phyloP scores from a whole-genome alignment of 92 coral and sea anemone species.

The Muricea muricata region DNA sequence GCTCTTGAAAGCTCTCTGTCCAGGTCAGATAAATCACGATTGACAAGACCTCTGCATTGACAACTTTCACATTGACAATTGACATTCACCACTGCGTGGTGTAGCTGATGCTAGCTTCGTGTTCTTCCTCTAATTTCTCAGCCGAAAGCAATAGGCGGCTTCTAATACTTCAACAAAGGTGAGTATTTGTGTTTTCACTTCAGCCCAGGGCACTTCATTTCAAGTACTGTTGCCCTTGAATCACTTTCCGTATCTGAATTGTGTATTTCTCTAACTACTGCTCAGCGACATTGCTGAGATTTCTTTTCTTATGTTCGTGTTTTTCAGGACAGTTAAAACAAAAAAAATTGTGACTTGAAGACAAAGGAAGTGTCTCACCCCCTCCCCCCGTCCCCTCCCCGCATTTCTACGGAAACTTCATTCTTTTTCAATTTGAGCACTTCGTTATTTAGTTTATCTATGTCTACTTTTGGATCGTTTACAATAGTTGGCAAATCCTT shows the following conservation, averaged over 20 bases:
- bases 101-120: slow-evolving; percentile 46
- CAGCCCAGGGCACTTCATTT: slow-evolving; percentile 37
- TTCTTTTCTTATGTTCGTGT: slow-evolving; percentile 50
- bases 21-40: slow-evolving; percentile 28
- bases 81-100: slow-evolving; percentile 46
- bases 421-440: slow-evolving; percentile 38
- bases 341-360: slow-evolving; percentile 29
- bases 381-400: too few species aligned
- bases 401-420: slow-evolving; percentile 45
- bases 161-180: slow-evolving; percentile 32
- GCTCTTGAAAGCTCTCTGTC: slow-evolving; percentile 38
- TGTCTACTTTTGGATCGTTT: slow-evolving; percentile 45
- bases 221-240: slow-evolving; percentile 23
- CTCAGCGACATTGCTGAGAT: slow-evolving; percentile 29
- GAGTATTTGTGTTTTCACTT: slow-evolving; percentile 41
- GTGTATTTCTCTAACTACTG: slow-evolving; percentile 23
- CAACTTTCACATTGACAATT: slow-evolving; percentile 46
- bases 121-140: slow-evolving; percentile 30
- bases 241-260: slow-evolving; percentile 30
- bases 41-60: slow-evolving; percentile 39
- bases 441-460: slow-evolving; percentile 37
- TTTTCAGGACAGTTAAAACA: slow-evolving; percentile 57
- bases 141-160: slow-evolving; percentile 38
- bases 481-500: slow-evolving; percentile 39
- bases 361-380: slow-evolving; percentile 29